Percentiles rank a stretch among this genome's conserved stretches.
phyloP scores from a whole-genome alignment of 2,797 vertebrate genomes.

The Scarus forsteni region DNA sequence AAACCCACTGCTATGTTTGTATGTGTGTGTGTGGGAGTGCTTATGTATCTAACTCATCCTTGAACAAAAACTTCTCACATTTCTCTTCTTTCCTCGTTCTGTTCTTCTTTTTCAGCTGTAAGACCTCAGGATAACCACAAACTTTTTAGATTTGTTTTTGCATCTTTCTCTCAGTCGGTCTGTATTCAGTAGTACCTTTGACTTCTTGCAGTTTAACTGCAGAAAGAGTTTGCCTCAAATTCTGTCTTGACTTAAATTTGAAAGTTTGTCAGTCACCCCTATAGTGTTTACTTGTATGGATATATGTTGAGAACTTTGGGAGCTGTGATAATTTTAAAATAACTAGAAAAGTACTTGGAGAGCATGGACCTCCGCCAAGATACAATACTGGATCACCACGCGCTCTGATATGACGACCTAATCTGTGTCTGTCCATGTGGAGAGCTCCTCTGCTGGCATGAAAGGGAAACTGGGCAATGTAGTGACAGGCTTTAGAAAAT shows the following conservation, averaged over 20 bases:
- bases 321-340: too few relatives aligned
- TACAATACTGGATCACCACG: too few relatives aligned
- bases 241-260: not conserved
- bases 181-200: not conserved
- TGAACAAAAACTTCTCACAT: not conserved
- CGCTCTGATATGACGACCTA: too few relatives aligned
- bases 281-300: not conserved
- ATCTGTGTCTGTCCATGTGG: too few relatives aligned
- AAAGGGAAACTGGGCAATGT: too few relatives aligned
- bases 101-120: not conserved
- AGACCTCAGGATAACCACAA: not conserved
- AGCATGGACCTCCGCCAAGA: too few relatives aligned
- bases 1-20: not conserved
- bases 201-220: too few relatives aligned
- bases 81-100: not conserved
- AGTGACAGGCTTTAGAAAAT: too few relatives aligned
- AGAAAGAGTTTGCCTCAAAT: not conserved
- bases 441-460: too few relatives aligned
- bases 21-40: not conserved
- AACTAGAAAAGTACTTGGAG: too few relatives aligned
- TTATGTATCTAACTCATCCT: slow-evolving; percentile 4
- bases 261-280: not conserved
- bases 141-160: not conserved
- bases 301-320: not conserved
- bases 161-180: not conserved